A percentile compares a stretch with the other conserved stretches of the same genome.
Evolutionary conservation across 2,888 invertebrate species (phyloP).

Genomic region (Copidosoma aretas): DNA sequence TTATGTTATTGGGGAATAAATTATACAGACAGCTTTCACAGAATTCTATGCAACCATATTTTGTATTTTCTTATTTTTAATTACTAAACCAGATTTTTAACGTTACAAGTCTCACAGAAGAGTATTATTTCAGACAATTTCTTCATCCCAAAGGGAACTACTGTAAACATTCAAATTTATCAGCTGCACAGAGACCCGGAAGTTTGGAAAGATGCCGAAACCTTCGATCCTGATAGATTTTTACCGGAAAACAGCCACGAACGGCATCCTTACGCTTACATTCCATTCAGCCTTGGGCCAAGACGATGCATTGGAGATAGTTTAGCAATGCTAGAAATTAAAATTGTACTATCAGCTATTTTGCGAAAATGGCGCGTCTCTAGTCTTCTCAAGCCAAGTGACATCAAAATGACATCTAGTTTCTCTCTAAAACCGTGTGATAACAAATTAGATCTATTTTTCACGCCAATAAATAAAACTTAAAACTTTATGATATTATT

Average conservation of each 20-base stretch:
- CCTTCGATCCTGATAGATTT: conserved; percentile 63
- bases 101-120: neutral
- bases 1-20: too few species aligned
- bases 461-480: conserved; percentile 5
- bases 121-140: conserved; percentile 52
- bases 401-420: conserved; percentile 42
- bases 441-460: conserved; percentile 24
- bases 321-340: conserved; percentile 49
- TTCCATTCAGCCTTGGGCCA: conserved; percentile 57
- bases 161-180: conserved; percentile 59
- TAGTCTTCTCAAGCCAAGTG: conserved; percentile 44
- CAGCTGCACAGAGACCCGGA: conserved; percentile 63
- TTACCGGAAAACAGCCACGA: conserved; percentile 55
- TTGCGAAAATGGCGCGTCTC: conserved; percentile 50
- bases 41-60: too few species aligned
- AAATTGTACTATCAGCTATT: conserved; percentile 46
- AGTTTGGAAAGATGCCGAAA: conserved; percentile 64
- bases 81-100: too few species aligned
- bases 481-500: too few species aligned
- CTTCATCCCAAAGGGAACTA: conserved; percentile 61
- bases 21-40: too few species aligned
- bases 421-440: conserved; percentile 46
- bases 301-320: conserved; percentile 57
- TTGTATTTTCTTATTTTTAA: too few species aligned
- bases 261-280: conserved; percentile 53